Base-by-base conservation (phyloP, 2,797 vertebrate genomes). In the Epinephelus coioides region DNA sequence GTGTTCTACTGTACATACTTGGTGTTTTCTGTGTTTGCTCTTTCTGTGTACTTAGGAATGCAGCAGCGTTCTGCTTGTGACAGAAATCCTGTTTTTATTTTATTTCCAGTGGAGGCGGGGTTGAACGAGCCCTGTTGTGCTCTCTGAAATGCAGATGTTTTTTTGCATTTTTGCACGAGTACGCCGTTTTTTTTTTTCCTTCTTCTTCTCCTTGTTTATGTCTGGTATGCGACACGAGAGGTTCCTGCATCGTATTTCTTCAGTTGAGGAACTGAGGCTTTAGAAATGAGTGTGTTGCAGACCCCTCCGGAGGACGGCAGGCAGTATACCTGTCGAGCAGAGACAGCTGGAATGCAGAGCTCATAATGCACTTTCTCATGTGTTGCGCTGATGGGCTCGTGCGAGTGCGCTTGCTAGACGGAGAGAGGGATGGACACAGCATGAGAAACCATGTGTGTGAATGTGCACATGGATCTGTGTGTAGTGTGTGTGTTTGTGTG, bases 141-240 rank as follows among this genome's bases (percentile, higher is more conserved):
- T 77, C 25, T 12, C 73, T 85, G 43, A 86, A 79, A 88, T 83
- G 54, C 76, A 69, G 69, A 68, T 83, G 68, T 81, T 74, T 75
- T 66, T 44, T 40, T 57, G 54, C 18, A 46, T 85, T 76, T 74
- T 73, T 82, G 38, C 40, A 17, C 46, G 21, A 17, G 25, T 66
- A 53, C 81, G n/a, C 56, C 14, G 5, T 46, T 30, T 63, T 27
- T 8, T 8, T 21, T 54, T 49, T 53, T 44, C 51, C 40, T 21
- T 2, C 8, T 14, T 38, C 38, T 88, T 84, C 17, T 54, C 72
- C 49, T 86, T 91, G 82, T 91, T 92, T 81, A 81, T 83, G 81
- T 91, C 86, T 93, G 86, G 83, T 89, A 88, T 94, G 93, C 83
- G 76, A 85, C 78, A 87, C 77, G 56, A 92, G 86, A 63, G 55